Conservation (phyloP, 30 jellyfish, hydroid and myxozoan genomes). For the Turritopsis rubra region DNA sequence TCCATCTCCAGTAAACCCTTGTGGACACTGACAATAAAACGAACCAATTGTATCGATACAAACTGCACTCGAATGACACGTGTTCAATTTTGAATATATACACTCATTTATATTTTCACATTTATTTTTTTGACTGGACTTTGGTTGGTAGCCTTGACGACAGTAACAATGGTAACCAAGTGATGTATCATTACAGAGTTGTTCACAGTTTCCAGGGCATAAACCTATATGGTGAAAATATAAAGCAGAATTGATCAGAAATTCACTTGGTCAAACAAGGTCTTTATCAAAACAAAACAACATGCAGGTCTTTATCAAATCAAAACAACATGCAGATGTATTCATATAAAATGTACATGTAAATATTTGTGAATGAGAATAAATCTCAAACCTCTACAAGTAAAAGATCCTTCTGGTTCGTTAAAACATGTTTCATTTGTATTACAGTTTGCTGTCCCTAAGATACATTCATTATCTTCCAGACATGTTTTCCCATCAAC, state of each 20-base stretch:
- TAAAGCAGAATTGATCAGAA: neutral
- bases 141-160: slow-evolving; percentile 1
- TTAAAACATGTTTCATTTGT: neutral
- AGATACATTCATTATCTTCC: slow-evolving; percentile 8
- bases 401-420: slow-evolving; percentile 12
- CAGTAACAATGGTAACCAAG: slow-evolving; percentile 5
- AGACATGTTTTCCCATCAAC: neutral
- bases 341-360: no score
- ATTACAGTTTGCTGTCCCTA: slow-evolving; percentile 1
- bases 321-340: no score
- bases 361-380: neutral
- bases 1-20: slow-evolving; percentile 16
- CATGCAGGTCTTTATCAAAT: no score
- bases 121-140: neutral
- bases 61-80: slow-evolving; percentile 14
- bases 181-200: neutral
- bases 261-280: neutral
- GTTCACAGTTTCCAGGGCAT: neutral
- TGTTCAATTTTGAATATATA: neutral
- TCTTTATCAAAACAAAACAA: neutral
- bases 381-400: neutral
- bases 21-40: slow-evolving; percentile 1
- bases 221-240: neutral
- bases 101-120: neutral
- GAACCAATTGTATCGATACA: slow-evolving; percentile 16